Evolutionary conservation across 1,140 invertebrate species (phyloP), one percentile per base, ranked within the genome.

Genomic region (Penaeus indicus): DNA sequence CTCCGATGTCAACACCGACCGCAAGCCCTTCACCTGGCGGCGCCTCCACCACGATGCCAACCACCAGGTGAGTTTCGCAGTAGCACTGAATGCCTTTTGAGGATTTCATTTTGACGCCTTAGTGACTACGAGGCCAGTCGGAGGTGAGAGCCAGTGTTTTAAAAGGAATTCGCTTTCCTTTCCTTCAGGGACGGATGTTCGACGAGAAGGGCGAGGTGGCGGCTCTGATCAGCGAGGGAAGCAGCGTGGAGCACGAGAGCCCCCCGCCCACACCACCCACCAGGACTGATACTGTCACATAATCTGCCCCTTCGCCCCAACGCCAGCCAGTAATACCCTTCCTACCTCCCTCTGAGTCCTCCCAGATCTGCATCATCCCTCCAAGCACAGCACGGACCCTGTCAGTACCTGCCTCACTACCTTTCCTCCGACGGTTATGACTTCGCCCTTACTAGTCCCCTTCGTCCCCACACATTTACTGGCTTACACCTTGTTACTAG

Each of bases 1-100:
- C 90, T 93, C 93, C 81, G 93, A 94, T 85, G 93, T 93, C 32
- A 91, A 91, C 47, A 91, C 84, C 61, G 95, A 95, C 54, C 81
- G 89, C 61, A 87, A 86, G 32, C 90, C 88, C 0, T 91, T 91
- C 82, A 91, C 90, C 47, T 91, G 90, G 90, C 61, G 90, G 25
- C 69, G 89, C 13, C 64, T 91, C 8, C 90, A 91, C 72, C 87
- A 89, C 38, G 86, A 87, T 8, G 82, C 80, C 16, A 90, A 85
- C 69, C 90, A 89, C 11, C 90, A 91, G 88, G 90, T 89, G 60
- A 78, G 60, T 22, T 11, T 47, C 11, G 10, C 38, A 7, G 27
- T 22, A 25, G 47, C 19, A 19, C 22, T 38, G 22, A 38, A 79
- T 16, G 38, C 10, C 16, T 32, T 79, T 32, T 32, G 27, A 32